Evolutionary conservation across 2,113 vertebrate species (phyloP), one percentile per base, ranked within the genome.

Genomic region (Toxotes chatareus): DNA sequence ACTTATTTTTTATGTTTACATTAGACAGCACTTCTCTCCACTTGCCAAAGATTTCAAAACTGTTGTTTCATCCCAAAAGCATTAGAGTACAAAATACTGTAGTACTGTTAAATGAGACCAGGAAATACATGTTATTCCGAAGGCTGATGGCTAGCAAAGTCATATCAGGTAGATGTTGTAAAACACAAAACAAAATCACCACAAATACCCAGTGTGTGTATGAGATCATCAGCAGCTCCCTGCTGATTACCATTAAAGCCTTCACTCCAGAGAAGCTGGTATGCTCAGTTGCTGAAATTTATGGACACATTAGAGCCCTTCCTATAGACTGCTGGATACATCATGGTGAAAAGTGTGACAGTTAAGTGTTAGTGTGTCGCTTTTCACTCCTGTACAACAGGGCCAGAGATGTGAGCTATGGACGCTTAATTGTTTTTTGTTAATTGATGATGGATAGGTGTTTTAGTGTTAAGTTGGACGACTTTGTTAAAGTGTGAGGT

Each of bases 241-340:
- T 88, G 93, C 92, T 91, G 93, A 93, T 94, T 88, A 75, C 73
- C 92, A 88, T 93, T 93, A 92, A 93, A 92, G 82, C 88, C 80
- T 87, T 92, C 92, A 86, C 79, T 92, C 83, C 63, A 5, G 84
- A 86, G 79, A 72, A 69, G 85, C 79, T 16, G 17, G 19, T 75
- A 9, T 74, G 66, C 73, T 70, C 73, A 71, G 71, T 38, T 23
- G 46, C 47, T 63, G 53, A 83, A 87, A 94, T 94, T 93, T 93
- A 94, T 93, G 91, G 89, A 77, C 80, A 88, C 90, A 91, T 93
- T 93, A 91, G 92, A 83, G 83, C 71, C 83, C 63, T 71, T 87
- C 83, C 76, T 79, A 59, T 75, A 89, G 82, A 85, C 81, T 34
- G 80, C 74, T 72, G 82, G 88, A 91, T 91, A 76, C 88, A 91